phyloP scores from a whole-genome alignment of 2,797 vertebrate species.

The Amazona finschi region DNA sequence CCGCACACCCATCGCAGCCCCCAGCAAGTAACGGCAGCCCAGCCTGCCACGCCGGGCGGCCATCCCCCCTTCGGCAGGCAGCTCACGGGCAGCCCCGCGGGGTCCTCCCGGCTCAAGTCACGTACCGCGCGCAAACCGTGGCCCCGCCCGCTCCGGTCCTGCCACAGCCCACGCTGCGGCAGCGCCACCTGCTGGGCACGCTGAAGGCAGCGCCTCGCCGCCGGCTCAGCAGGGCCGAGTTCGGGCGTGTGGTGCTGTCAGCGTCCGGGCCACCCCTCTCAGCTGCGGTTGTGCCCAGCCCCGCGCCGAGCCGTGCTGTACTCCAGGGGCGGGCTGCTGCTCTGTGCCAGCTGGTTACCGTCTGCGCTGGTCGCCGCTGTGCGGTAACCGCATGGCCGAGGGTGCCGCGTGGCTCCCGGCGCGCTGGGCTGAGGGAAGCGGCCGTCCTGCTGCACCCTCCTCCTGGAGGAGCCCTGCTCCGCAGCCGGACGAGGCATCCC shows the following conservation, averaged over 20 bases:
- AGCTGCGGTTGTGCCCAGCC: fast-evolving
- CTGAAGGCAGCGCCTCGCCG: no score
- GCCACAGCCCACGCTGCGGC: background rate
- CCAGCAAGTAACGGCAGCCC: no score
- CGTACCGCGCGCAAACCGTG: background rate
- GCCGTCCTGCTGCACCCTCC: no score
- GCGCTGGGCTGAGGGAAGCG: background rate
- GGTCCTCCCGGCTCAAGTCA: background rate
- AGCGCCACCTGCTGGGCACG: background rate
- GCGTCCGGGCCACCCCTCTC: no score
- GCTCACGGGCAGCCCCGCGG: fast-evolving
- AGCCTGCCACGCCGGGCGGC: no score
- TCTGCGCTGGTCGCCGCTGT: no score
- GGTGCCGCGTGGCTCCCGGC: background rate
- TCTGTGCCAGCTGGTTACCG: fast-evolving
- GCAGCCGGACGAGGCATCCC: no score
- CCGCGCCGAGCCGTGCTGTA: background rate
- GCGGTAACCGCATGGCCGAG: background rate
- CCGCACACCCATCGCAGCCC: no score
- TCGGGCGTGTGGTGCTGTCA: fast-evolving
- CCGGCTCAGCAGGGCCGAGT: background rate
- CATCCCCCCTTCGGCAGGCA: background rate
- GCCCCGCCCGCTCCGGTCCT: background rate
- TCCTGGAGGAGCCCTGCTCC: fast-evolving
- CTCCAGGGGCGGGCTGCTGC: background rate